A percentile compares a stretch with the other conserved stretches of the same genome.
phyloP scores from a whole-genome alignment of 2,113 vertebrate genomes.

The Elephas maximus region DNA sequence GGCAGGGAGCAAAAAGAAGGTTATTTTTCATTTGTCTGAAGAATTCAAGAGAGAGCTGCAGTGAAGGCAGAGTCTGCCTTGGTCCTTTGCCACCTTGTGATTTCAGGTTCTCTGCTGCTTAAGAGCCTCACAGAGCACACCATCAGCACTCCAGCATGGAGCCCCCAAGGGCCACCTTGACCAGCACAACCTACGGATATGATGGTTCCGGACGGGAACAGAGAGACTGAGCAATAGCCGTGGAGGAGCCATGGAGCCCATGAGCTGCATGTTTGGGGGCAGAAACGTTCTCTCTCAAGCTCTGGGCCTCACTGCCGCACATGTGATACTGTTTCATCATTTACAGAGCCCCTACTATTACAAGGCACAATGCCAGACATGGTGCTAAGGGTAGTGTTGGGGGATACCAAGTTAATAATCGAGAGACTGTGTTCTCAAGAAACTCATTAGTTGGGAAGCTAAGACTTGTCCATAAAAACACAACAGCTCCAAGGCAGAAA shows the following conservation, averaged over 20 bases:
- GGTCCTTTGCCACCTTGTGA: neutral
- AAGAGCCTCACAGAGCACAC: neutral
- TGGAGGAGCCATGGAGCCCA: fast-evolving
- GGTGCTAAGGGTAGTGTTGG: neutral
- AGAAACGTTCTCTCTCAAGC: neutral
- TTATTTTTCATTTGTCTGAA: neutral
- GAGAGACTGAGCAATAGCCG: neutral
- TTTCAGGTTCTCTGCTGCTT: neutral
- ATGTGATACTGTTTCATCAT: neutral
- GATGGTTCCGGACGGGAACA: neutral
- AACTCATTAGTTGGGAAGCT: neutral
- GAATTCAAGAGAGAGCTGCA: neutral
- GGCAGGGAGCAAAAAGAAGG: neutral
- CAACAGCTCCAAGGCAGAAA: neutral
- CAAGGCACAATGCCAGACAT: neutral
- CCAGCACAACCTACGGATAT: neutral
- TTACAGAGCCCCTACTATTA: neutral
- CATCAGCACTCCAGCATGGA: neutral
- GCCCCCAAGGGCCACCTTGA: neutral
- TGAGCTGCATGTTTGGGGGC: neutral
- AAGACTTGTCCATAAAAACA: neutral
- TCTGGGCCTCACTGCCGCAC: neutral
- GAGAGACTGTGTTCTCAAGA: neutral
- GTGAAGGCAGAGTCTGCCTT: neutral
- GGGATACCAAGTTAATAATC: neutral